phyloP scores from a whole-genome alignment of 2,113 vertebrate species.

The Callipepla californica region DNA sequence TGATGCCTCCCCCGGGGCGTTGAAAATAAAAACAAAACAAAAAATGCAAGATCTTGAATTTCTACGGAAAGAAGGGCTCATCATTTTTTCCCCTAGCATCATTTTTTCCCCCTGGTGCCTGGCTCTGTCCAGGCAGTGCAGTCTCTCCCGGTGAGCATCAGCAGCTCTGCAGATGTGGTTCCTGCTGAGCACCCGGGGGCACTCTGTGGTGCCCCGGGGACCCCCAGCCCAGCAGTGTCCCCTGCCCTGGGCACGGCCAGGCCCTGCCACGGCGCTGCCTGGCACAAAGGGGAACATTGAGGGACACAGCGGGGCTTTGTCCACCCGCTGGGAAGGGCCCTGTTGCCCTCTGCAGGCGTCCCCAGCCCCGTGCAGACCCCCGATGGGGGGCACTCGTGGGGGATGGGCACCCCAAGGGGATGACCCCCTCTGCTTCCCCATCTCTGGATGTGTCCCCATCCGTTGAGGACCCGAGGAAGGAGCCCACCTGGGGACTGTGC shows the following conservation, averaged over 20 bases:
- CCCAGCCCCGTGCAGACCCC: background rate
- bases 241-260: background rate
- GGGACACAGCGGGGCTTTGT: slow-evolving; percentile 67
- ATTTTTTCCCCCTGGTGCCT: background rate
- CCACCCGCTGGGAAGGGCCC: background rate
- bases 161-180: background rate
- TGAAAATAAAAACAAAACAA: background rate
- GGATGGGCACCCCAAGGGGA: background rate
- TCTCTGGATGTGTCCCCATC: background rate
- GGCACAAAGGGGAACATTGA: slow-evolving; percentile 56
- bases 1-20: background rate
- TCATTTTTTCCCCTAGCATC: fast-evolving
- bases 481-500: background rate
- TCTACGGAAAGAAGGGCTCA: background rate
- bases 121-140: background rate
- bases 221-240: background rate
- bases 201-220: background rate
- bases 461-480: background rate
- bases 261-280: slow-evolving; percentile 41
- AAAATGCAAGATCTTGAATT: background rate
- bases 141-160: background rate
- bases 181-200: background rate
- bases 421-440: background rate
- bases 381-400: background rate
- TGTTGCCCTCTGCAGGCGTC: slow-evolving; percentile 67